Evolutionary conservation across 2,888 invertebrate species (phyloP).

Genomic region (Lamellibrachia satsuma): DNA sequence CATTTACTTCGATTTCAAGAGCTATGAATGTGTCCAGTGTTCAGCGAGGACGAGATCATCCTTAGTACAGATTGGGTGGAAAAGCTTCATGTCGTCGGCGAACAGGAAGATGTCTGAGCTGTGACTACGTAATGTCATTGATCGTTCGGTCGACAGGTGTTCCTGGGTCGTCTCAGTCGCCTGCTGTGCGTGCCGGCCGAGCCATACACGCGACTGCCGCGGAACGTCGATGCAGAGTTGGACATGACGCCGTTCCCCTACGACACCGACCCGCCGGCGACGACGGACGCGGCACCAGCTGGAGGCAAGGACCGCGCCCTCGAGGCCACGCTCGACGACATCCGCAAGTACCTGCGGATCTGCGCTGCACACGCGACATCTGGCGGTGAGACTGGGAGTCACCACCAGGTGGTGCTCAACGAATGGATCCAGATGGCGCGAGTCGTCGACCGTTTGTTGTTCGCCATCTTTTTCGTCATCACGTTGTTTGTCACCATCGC

Average conservation of each 20-base stretch:
- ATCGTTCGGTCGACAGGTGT: slow-evolving; percentile 19
- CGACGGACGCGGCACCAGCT: not conserved
- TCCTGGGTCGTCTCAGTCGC: slow-evolving; percentile 26
- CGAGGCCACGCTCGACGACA: slow-evolving; percentile 32
- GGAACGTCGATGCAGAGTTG: slow-evolving; percentile 25
- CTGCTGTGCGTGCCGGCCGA: slow-evolving; percentile 31
- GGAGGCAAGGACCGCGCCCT: slow-evolving; percentile 14
- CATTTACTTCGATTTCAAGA: too few relatives aligned
- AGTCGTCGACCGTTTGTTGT: slow-evolving; percentile 30
- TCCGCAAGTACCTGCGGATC: slow-evolving; percentile 28
- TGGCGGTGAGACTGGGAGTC: slow-evolving; percentile 18
- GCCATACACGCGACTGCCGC: slow-evolving; percentile 30
- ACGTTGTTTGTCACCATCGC: not conserved
- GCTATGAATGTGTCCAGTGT: too few relatives aligned
- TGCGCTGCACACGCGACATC: slow-evolving; percentile 13
- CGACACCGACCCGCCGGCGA: not conserved
- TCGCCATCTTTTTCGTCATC: not conserved
- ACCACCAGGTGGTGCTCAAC: slow-evolving; percentile 28
- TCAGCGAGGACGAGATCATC: too few relatives aligned
- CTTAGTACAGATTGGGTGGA: too few relatives aligned
- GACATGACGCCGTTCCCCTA: slow-evolving; percentile 14
- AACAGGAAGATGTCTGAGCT: not conserved
- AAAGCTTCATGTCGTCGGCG: not conserved
- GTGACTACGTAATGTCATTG: not conserved
- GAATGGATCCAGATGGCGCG: slow-evolving; percentile 34